Conservation (phyloP, 23 tunicate species). For the Ascidia mentula region DNA sequence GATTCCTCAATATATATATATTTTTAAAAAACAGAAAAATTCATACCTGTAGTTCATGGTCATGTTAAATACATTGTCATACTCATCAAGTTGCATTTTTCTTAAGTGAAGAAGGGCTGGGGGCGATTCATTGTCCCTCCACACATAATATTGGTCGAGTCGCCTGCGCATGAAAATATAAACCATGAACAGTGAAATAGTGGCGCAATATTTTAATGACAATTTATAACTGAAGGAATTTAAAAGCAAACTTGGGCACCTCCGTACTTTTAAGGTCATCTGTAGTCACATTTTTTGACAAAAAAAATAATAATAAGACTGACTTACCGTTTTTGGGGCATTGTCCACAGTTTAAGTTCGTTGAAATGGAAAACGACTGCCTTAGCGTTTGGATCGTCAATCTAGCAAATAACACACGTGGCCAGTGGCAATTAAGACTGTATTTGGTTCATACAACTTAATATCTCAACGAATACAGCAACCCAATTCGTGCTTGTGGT, state of each 20-base stretch:
- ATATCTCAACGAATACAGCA: no score
- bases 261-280: no score
- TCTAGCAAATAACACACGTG: background rate
- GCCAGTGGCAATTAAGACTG: background rate
- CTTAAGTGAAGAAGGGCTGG: background rate
- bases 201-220: no score
- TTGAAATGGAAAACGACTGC: background rate
- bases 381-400: background rate
- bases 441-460: background rate
- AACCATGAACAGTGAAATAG: no score
- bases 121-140: slow-evolving; percentile 1
- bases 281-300: no score
- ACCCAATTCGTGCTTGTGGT: background rate
- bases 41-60: slow-evolving; percentile 11
- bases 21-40: no score
- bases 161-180: background rate
- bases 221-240: no score
- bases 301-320: no score
- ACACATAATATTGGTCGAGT: background rate
- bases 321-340: background rate
- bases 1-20: no score
- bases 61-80: slow-evolving; percentile 4
- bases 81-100: background rate
- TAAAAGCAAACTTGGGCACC: no score
- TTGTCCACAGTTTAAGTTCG: background rate